Conservation (phyloP, 2,888 invertebrate genomes). For the Amphipyra berbera region DNA sequence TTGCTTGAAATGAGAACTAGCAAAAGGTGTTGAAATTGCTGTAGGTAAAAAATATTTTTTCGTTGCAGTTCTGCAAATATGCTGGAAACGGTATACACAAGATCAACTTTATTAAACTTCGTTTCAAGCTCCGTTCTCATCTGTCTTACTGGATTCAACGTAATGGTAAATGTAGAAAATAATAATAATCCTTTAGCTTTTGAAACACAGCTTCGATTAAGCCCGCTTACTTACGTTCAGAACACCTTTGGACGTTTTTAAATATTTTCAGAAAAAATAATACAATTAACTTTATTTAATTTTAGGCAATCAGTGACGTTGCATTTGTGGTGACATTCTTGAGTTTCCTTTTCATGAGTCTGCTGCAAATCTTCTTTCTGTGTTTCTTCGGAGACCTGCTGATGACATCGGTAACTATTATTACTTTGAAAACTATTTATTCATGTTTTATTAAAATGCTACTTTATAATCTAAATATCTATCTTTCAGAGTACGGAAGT, state of each 20-base stretch:
- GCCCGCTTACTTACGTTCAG: no score
- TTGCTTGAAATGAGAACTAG: no score
- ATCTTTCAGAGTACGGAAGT: constrained; percentile 68
- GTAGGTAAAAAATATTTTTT: not conserved
- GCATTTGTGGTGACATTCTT: constrained; percentile 66
- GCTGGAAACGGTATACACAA: constrained; percentile 69
- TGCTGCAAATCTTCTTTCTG: constrained; percentile 75
- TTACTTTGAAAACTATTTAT: not conserved
- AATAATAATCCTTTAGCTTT: no score
- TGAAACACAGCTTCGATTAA: no score
- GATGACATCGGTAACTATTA: constrained; percentile 70
- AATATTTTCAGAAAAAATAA: not conserved
- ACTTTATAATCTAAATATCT: no score
- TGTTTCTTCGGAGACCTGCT: constrained; percentile 78
- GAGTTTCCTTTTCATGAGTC: constrained; percentile 68
- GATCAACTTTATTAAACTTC: constrained; percentile 73
- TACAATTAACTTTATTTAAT: not conserved
- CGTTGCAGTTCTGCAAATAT: constrained; percentile 63
- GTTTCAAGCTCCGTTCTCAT: constrained; percentile 73
- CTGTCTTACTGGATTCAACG: constrained; percentile 78
- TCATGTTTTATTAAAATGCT: not conserved
- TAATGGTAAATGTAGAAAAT: constrained; percentile 61
- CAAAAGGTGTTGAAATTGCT: not conserved
- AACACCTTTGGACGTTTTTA: not conserved
- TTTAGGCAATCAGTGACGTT: constrained; percentile 70